A percentile compares a stretch with the other conserved stretches of the same genome.
Evolutionary conservation across 1,140 invertebrate genomes (phyloP).

Genomic region (Leptonema lineaticorne): DNA sequence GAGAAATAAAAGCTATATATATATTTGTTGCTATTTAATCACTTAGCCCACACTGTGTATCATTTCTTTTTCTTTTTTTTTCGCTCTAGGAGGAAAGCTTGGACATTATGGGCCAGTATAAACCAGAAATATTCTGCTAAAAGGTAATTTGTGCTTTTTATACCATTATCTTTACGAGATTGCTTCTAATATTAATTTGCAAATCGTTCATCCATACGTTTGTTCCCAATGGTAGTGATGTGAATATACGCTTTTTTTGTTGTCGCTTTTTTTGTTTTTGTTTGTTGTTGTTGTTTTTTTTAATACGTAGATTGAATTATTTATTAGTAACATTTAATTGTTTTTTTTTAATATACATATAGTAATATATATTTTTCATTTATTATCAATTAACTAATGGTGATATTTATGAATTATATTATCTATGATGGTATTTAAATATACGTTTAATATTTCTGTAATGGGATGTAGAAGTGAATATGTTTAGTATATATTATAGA

Average conservation of each 20-base stretch:
- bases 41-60: conserved; percentile 40
- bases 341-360: too few relatives aligned
- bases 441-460: too few relatives aligned
- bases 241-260: background rate
- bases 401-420: too few relatives aligned
- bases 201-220: conserved; percentile 47
- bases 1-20: too few relatives aligned
- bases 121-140: conserved; percentile 82
- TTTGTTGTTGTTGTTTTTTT: conserved; percentile 34
- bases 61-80: conserved; percentile 57
- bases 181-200: background rate
- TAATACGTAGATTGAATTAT: too few relatives aligned
- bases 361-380: too few relatives aligned
- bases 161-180: conserved; percentile 11
- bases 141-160: conserved; percentile 52
- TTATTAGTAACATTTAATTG: too few relatives aligned
- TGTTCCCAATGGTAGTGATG: conserved; percentile 5
- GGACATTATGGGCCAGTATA: conserved; percentile 81
- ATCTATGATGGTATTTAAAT: too few relatives aligned
- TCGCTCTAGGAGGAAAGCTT: conserved; percentile 71
- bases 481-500: too few relatives aligned
- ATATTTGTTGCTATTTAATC: too few relatives aligned
- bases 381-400: too few relatives aligned
- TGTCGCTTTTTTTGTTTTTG: conserved; percentile 30
- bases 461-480: too few relatives aligned